Evolutionary conservation across 2,888 invertebrate genomes (phyloP).

Genomic region (Cheilosia impressa): DNA sequence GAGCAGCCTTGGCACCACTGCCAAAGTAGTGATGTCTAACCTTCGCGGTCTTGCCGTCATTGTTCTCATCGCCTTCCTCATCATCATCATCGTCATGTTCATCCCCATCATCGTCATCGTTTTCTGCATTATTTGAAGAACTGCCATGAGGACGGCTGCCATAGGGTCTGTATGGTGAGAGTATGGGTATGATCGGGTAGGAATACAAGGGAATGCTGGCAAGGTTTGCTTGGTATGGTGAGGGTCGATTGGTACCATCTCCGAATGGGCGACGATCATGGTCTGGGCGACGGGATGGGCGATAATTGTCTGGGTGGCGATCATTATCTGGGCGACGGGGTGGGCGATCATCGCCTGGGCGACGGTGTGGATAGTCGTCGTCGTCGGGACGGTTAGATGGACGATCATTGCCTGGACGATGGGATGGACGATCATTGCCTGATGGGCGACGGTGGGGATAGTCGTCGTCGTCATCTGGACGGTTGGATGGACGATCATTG

Average conservation of each 20-base stretch:
- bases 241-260: background rate
- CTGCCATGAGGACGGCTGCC: background rate
- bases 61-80: background rate
- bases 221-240: background rate
- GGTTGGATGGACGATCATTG: too few relatives aligned
- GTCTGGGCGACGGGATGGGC: too few relatives aligned
- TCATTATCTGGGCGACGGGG: too few relatives aligned
- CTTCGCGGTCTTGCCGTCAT: background rate
- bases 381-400: too few relatives aligned
- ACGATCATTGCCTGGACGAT: too few relatives aligned
- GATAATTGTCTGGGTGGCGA: too few relatives aligned
- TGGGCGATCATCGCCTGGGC: background rate
- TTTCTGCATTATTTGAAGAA: background rate
- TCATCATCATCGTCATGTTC: background rate
- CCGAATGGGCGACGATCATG: too few relatives aligned
- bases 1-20: constrained; percentile 13
- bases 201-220: constrained; percentile 21
- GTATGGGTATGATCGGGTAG: constrained; percentile 50
- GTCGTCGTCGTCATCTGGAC: too few relatives aligned
- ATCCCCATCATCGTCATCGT: background rate
- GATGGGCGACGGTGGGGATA: too few relatives aligned
- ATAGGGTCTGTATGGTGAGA: constrained; percentile 15
- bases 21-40: constrained; percentile 30
- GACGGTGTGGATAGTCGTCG: too few relatives aligned
- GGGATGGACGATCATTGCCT: too few relatives aligned